Percentiles rank a stretch among this genome's conserved stretches.
These are phyloP conservation scores for Gyrodactylus salaris DNA, from an alignment of 1,140 invertebrate genomes.

Conservation along the genomic window DNA sequence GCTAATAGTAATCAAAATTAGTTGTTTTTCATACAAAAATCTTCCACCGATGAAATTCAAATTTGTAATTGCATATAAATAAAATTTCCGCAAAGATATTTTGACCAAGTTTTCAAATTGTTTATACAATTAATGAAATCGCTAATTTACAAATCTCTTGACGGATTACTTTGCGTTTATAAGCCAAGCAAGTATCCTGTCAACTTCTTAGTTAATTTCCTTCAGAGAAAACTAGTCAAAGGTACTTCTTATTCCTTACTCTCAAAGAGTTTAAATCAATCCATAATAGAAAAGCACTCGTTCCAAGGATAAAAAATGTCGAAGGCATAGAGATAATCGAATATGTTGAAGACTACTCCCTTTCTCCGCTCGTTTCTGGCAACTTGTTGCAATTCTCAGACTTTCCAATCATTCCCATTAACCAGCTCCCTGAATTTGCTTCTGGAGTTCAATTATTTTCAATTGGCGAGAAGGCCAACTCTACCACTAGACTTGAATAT, in stretches of 20 bases:
- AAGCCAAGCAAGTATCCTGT: not conserved
- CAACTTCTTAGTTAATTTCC: not conserved
- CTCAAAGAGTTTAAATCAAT: not conserved
- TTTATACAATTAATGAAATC: not conserved
- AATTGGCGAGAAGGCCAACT: not conserved
- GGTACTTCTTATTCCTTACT: not conserved
- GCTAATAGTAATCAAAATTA: no score
- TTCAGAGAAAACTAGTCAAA: not conserved
- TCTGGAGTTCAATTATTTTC: not conserved
- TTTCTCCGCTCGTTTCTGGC: not conserved
- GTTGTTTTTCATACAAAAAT: no score
- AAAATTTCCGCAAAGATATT: not conserved
- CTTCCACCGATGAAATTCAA: no score
- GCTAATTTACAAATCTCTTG: not conserved
- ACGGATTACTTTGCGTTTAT: not conserved
- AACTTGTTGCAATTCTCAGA: not conserved
- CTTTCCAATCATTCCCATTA: not conserved
- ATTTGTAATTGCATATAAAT: no score
- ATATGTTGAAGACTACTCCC: not conserved
- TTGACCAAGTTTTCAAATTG: not conserved
- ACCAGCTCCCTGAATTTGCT: not conserved
- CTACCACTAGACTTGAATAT: not conserved
- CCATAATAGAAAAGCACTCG: not conserved
- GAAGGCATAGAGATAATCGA: no score
- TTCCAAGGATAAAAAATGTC: not conserved